These are phyloP conservation scores for Prosopocoilus inquinatus DNA, from an alignment of 2,888 invertebrate species.

Conservation along the genomic window DNA sequence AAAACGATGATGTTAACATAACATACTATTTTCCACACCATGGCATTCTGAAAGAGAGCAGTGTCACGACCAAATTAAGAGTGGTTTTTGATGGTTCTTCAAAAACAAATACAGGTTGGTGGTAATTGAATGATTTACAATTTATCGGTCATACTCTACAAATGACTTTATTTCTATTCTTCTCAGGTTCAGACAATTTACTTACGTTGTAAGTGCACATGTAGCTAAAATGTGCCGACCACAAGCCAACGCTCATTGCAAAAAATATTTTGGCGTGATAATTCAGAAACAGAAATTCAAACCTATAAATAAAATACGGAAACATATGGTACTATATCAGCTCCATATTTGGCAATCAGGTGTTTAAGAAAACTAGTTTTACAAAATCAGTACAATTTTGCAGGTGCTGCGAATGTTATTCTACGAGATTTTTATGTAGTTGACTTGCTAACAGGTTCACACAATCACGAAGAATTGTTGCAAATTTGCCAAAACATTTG, in stretches of 20 bases:
- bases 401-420: slow-evolving; percentile 19
- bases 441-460: slow-evolving; percentile 23
- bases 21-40: too few relatives aligned
- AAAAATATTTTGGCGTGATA: slow-evolving; percentile 28
- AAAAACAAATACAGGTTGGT: too few relatives aligned
- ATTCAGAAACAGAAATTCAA: slow-evolving; percentile 15
- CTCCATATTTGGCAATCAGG: slow-evolving; percentile 28
- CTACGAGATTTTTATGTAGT: slow-evolving; percentile 26
- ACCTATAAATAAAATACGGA: slow-evolving; percentile 27
- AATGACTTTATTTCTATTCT: too few relatives aligned
- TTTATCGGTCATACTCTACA: too few relatives aligned
- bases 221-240: too few relatives aligned
- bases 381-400: slow-evolving; percentile 18
- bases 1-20: too few relatives aligned
- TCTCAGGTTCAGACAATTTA: too few relatives aligned
- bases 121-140: too few relatives aligned
- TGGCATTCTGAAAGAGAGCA: too few relatives aligned
- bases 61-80: too few relatives aligned
- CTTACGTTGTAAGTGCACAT: too few relatives aligned
- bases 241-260: slow-evolving; percentile 24
- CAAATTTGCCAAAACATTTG: slow-evolving; percentile 3
- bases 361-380: slow-evolving; percentile 24
- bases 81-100: too few relatives aligned
- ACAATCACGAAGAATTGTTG: slow-evolving; percentile 8
- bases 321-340: slow-evolving; percentile 27